Percentiles rank a stretch among this genome's conserved stretches.
Conservation (phyloP, 2,888 invertebrate genomes). For the Aporophyla lueneburgensis region DNA sequence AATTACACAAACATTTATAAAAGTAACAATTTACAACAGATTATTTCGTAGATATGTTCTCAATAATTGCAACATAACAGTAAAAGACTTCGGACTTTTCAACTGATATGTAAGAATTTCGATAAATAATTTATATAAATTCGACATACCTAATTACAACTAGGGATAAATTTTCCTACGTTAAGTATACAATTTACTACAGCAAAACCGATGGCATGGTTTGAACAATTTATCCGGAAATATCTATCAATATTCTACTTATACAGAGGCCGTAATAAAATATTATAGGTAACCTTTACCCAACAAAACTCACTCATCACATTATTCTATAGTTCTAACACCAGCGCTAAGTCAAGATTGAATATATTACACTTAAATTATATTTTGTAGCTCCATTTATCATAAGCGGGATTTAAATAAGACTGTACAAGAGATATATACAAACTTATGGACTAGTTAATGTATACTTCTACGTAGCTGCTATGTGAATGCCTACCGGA, state of each 20-base stretch:
- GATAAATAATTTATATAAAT: constrained; percentile 57
- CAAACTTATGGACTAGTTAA: constrained; percentile 73
- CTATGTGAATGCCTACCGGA: constrained; percentile 81
- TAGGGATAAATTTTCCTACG: constrained; percentile 55
- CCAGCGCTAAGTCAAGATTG: constrained; percentile 53
- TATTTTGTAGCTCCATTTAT: constrained; percentile 77
- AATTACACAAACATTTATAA: constrained; percentile 51
- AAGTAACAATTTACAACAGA: constrained; percentile 43
- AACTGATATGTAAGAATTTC: constrained; percentile 58
- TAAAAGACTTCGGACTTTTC: constrained; percentile 22
- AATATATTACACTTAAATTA: constrained; percentile 72
- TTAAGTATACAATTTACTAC: constrained; percentile 60
- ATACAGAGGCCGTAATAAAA: constrained; percentile 78
- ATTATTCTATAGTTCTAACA: constrained; percentile 57
- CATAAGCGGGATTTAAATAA: constrained; percentile 80
- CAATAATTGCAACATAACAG: constrained; percentile 40
- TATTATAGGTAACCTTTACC: constrained; percentile 67
- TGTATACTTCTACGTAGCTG: constrained; percentile 75
- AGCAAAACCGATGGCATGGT: constrained; percentile 70
- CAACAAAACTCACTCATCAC: constrained; percentile 57
- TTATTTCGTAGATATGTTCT: constrained; percentile 51
- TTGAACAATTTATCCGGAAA: constrained; percentile 87
- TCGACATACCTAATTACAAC: constrained; percentile 47
- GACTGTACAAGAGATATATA: constrained; percentile 86
- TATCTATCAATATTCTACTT: constrained; percentile 80